Conservation (phyloP, 2,888 invertebrate species). For the Platynereis dumerilii region DNA sequence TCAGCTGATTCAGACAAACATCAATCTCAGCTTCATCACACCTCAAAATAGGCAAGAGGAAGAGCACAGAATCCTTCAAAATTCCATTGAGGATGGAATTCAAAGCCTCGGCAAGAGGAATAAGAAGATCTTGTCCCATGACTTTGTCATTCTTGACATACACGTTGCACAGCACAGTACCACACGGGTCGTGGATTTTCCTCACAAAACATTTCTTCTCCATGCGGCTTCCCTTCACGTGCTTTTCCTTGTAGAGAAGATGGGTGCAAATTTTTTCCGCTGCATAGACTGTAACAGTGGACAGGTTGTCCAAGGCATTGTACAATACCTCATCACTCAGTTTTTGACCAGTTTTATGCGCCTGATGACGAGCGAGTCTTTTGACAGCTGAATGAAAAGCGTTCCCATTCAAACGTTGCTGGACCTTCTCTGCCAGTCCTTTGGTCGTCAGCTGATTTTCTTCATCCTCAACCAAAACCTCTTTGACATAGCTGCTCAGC, state of each 20-base stretch:
- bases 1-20: conserved; percentile 29
- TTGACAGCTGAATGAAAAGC: conserved; percentile 29
- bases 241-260: conserved; percentile 26
- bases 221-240: conserved; percentile 30
- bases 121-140: conserved; percentile 34
- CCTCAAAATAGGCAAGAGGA: conserved; percentile 34
- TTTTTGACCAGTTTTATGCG: conserved; percentile 22
- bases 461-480: conserved; percentile 31
- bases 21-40: conserved; percentile 28
- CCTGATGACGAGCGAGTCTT: conserved; percentile 32
- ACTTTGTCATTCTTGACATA: conserved; percentile 27
- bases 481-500: conserved; percentile 38
- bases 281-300: conserved; percentile 30
- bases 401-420: conserved; percentile 24
- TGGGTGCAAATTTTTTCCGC: conserved; percentile 30
- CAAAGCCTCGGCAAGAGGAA: conserved; percentile 34
- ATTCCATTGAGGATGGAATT: conserved; percentile 34
- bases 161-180: conserved; percentile 27
- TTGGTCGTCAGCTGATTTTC: conserved; percentile 5
- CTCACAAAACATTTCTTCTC: conserved; percentile 35
- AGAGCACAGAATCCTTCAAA: conserved; percentile 35
- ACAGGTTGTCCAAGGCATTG: conserved; percentile 28
- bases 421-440: conserved; percentile 30
- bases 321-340: conserved; percentile 28
- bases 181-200: conserved; percentile 1